Percentiles rank a stretch among this genome's conserved stretches.
These are phyloP conservation scores for Drosophila hydei DNA, from an alignment of 1,140 invertebrate species.

Conservation along the genomic window DNA sequence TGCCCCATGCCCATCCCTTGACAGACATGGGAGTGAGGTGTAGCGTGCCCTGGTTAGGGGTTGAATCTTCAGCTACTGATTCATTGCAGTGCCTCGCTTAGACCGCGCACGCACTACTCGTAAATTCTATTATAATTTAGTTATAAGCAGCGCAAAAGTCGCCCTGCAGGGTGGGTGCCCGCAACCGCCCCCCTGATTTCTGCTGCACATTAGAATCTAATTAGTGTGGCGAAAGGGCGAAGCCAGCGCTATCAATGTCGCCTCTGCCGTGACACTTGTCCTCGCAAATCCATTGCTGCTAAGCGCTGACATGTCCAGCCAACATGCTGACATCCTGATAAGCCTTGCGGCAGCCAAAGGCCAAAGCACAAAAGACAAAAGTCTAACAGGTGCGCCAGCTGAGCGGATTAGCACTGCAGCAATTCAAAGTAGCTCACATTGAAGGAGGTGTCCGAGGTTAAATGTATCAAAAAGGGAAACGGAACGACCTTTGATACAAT, in stretches of 20 bases:
- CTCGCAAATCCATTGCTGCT: conserved; percentile 58
- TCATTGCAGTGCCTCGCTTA: conserved; percentile 49
- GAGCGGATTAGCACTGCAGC: conserved; percentile 53
- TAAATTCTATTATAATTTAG: conserved; percentile 82
- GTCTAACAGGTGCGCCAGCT: conserved; percentile 72
- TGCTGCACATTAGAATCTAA: conserved; percentile 78
- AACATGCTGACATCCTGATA: conserved; percentile 58
- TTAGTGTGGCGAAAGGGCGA: conserved; percentile 56
- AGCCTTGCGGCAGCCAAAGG: conserved; percentile 33
- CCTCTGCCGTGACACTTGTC: conserved; percentile 74
- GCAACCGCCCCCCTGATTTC: conserved; percentile 38
- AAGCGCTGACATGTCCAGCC: conserved; percentile 65
- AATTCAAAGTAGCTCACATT: conserved; percentile 32
- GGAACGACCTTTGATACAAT: conserved; percentile 7
- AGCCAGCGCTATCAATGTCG: conserved; percentile 64
- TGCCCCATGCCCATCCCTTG: background rate
- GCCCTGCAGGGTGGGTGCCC: conserved; percentile 23
- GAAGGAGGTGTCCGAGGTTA: conserved; percentile 63
- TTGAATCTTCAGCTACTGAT: conserved; percentile 49
- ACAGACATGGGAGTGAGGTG: conserved; percentile 4
- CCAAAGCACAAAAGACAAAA: conserved; percentile 25
- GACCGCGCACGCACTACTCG: conserved; percentile 50
- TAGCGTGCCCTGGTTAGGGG: conserved; percentile 30
- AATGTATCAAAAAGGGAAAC: conserved; percentile 15
- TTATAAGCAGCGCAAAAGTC: conserved; percentile 57